Base-by-base conservation (phyloP, 2,888 invertebrate species). In the Siphlonurus alternatus region DNA sequence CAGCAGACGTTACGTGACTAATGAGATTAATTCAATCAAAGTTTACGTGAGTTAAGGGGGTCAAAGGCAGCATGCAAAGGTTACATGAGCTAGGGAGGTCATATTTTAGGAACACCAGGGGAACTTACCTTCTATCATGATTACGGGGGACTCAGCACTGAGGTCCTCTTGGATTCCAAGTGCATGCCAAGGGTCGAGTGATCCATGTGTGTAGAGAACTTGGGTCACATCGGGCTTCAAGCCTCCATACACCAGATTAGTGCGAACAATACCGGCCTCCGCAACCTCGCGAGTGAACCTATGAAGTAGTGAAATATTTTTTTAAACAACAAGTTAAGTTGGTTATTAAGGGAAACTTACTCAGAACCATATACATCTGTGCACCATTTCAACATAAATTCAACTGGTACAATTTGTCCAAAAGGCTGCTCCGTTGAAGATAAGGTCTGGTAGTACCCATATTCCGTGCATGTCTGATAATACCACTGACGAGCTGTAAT, bases 401-500 rank as follows among this genome's bases (percentile, higher is more conserved):
- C 69, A 2, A 74, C 64, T 15, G 74, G 73, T 63, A 76, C 75
- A 25, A 66, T 65, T 25, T 72, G 68, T 22, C 76, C 75, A 71
- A 77, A 77, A 18, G 76, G 75, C 67, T 77, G 77, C n/a, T 71
- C 68, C 10, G 68, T 66, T 18, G 70, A 69, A 66, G 77, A 76
- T 10, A 78, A 76, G 1, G 77, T 73, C 70, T 79, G 78, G 71
- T 73, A 80, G 70, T 73, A 79, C 24, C 78, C 79, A 70, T 80
- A 80, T 67, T 79, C 79, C 63, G 75, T 76, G 70, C 79, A 80
- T 0, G 78, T 79, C 70, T 79, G 79, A 69, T 78, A 79, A n/a
- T 72, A 75, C 79, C 79, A 79, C 22, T 61, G 51, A 18, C 61
- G 61, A 61, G 23, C 61, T 65, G 19, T 38, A 38, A 23, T 19